Evolutionary conservation across 1,140 invertebrate genomes (phyloP).

Genomic region (Mercenaria mercenaria): DNA sequence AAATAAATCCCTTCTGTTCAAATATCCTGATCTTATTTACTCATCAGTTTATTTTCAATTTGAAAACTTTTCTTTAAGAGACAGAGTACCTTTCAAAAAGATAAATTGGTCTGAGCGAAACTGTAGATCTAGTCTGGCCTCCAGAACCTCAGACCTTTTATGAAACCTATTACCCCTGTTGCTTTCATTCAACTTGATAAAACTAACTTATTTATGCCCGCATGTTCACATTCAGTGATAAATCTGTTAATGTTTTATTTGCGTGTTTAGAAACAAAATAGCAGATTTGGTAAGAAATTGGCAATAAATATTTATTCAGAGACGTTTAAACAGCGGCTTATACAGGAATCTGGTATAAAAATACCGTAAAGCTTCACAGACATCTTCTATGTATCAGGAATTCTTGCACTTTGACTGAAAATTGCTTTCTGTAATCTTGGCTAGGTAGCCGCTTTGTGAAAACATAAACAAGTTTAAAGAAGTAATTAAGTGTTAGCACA

Average conservation of each 20-base stretch:
- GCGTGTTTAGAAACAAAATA: conserved; percentile 2
- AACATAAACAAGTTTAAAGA: conserved; percentile 24
- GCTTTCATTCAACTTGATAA: not conserved
- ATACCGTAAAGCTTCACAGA: not conserved
- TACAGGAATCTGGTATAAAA: conserved; percentile 18
- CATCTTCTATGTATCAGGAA: not conserved
- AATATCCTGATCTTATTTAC: not conserved
- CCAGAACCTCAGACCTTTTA: not conserved
- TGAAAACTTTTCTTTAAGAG: not conserved
- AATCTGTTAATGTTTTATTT: conserved; percentile 43
- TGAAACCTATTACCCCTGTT: not conserved
- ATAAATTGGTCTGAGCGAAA: not conserved
- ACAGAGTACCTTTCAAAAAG: not conserved
- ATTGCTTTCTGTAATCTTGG: not conserved
- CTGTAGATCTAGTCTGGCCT: not conserved
- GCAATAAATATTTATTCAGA: conserved; percentile 16
- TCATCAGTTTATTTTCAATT: not conserved
- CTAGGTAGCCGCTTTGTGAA: not conserved
- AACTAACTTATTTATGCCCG: not conserved
- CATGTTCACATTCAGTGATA: conserved; percentile 2
- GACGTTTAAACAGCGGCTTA: not conserved
- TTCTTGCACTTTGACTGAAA: not conserved
- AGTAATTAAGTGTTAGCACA: not conserved
- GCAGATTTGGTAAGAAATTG: conserved; percentile 25
- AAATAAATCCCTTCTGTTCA: not conserved